Conservation (phyloP, 2,888 invertebrate genomes). For the Pharmacophagus antenor region DNA sequence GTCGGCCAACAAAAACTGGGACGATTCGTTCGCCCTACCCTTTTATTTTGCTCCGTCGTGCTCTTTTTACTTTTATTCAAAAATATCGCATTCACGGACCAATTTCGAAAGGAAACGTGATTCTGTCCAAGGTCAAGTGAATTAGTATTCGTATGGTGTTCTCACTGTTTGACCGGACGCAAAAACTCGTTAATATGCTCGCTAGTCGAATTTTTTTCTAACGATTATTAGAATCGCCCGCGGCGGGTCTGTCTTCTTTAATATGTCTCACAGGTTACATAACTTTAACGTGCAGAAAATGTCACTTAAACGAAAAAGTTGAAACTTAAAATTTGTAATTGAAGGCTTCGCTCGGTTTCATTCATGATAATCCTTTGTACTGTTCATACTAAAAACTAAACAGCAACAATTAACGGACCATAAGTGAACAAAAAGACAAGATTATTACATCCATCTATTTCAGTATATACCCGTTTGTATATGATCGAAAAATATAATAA, state of each 20-base stretch:
- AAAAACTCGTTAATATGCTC: slow-evolving; percentile 72
- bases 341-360: not conserved
- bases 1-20: slow-evolving; percentile 64
- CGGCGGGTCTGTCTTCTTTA: slow-evolving; percentile 38
- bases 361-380: too few relatives aligned
- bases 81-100: slow-evolving; percentile 79
- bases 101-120: slow-evolving; percentile 81
- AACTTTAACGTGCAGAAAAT: slow-evolving; percentile 36
- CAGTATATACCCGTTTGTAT: too few relatives aligned
- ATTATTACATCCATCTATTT: too few relatives aligned
- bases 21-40: slow-evolving; percentile 69
- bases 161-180: slow-evolving; percentile 73
- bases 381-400: too few relatives aligned
- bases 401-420: too few relatives aligned
- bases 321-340: not conserved
- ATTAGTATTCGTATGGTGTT: slow-evolving; percentile 76
- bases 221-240: slow-evolving; percentile 63
- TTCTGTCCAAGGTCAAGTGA: slow-evolving; percentile 73
- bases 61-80: slow-evolving; percentile 78
- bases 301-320: not conserved
- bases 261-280: slow-evolving; percentile 39
- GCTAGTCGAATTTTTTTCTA: slow-evolving; percentile 62
- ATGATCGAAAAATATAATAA: too few relatives aligned
- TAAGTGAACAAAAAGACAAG: too few relatives aligned
- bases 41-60: slow-evolving; percentile 67